Percentiles rank a stretch among this genome's conserved stretches.
Evolutionary conservation across 2,113 vertebrate genomes (phyloP).

Genomic region (Delphinapterus leucas): DNA sequence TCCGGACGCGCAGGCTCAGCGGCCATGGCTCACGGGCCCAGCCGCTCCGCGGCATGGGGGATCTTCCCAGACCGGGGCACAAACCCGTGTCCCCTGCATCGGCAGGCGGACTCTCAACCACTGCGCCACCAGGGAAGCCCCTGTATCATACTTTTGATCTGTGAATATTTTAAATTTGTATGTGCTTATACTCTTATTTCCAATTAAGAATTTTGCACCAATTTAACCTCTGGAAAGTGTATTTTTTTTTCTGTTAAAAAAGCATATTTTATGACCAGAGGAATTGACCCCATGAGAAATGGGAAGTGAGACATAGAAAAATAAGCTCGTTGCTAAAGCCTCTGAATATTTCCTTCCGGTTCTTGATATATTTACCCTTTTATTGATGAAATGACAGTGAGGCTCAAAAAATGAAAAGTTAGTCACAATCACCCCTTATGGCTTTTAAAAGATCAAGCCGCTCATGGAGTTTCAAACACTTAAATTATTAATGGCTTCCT

Average conservation of each 20-base stretch:
- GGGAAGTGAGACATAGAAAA: neutral
- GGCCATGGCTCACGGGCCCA: too few species aligned
- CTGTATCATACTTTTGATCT: neutral
- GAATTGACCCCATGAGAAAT: constrained; percentile 6
- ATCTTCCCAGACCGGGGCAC: too few species aligned
- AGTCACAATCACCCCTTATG: neutral
- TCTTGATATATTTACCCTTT: neutral
- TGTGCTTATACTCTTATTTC: neutral
- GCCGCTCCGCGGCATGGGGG: too few species aligned
- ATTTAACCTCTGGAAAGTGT: neutral
- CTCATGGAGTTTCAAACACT: constrained; percentile 23
- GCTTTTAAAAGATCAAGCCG: neutral
- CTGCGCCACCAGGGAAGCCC: too few species aligned
- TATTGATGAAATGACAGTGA: neutral
- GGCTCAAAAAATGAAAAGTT: neutral
- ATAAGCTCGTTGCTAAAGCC: neutral
- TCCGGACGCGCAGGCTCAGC: too few species aligned
- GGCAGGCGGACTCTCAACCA: too few species aligned
- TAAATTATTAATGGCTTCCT: constrained; percentile 16
- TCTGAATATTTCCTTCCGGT: neutral
- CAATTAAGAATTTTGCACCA: neutral
- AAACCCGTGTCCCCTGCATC: too few species aligned
- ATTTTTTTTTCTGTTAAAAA: neutral
- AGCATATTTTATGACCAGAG: neutral
- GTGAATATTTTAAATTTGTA: constrained; percentile 8